Base-by-base conservation (phyloP, 2,888 invertebrate genomes). In the Drosophila nr. perissopoda region DNA sequence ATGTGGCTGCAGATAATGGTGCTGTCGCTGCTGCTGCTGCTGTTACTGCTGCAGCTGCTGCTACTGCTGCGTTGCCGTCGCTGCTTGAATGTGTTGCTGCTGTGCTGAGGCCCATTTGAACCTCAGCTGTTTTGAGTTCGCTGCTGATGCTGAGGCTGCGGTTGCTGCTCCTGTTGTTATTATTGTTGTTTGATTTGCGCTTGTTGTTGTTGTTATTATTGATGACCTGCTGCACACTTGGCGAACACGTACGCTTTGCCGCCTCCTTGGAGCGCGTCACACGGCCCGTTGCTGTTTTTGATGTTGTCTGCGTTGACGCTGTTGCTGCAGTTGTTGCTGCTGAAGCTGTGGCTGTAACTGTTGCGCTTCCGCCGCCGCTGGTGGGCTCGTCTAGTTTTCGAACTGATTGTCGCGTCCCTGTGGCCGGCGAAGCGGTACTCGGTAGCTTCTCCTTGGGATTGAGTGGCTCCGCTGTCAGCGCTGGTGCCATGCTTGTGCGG, bases 381-480 rank as follows among this genome's bases (percentile, higher is more conserved):
- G 49, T 70, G 70, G 71, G 56, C 38, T 79, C 34, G n/a, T 88
- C 88, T 63, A 81, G 51, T 66, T 83, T 87, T 18, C 80, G 82
- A 10, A 73, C 76, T 42, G 84, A 78, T 46, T 80, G 80, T 56
- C 83, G 70, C 33, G 78, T 86, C 21, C 83, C 86, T 62, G 83
- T 83, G 25, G 88, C 78, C 29, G 92, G 91, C 62, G 92, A 91
- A 60, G 91, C 94, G 83, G 93, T 94, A 82, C 88, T 93, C 66
- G 93, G 92, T 52, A 93, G 74, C 81, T 92, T 93, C 81, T 92
- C 93, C 67, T 91, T 92, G 70, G 92, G 91, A 92, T 94, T 94
- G 86, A 93, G 92, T 88, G 95, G 95, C 94, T 97, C 97, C 93
- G 97, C 97, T 93, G 97, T 96, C 94, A 97, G 96, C 95, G 98